Evolutionary conservation across 2,113 vertebrate genomes (phyloP).

Genomic region (Chaetodon trifascialis): DNA sequence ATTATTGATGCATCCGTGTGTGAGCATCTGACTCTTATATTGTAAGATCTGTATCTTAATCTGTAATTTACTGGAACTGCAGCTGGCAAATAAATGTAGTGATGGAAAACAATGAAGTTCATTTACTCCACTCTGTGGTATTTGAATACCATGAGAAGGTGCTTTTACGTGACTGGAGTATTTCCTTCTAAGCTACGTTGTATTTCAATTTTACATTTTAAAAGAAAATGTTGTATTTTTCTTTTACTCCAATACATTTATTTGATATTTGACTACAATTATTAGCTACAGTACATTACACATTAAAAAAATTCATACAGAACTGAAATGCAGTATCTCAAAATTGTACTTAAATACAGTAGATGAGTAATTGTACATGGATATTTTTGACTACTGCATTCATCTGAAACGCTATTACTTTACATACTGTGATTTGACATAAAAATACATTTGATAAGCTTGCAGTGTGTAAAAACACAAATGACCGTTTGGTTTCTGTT

Average conservation of each 20-base stretch:
- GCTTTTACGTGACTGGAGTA: background rate
- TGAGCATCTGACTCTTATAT: background rate
- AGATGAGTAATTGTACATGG: background rate
- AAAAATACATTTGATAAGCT: background rate
- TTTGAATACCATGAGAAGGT: background rate
- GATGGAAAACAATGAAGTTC: too few species aligned
- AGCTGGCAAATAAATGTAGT: too few species aligned
- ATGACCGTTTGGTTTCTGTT: background rate
- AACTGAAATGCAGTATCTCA: too few species aligned
- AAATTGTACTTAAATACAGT: too few species aligned
- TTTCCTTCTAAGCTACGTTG: background rate
- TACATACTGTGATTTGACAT: background rate
- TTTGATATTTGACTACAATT: background rate
- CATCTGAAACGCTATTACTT: background rate
- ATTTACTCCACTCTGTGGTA: background rate
- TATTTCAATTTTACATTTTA: background rate
- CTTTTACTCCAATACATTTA: background rate
- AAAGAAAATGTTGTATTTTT: background rate
- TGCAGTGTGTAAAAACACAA: background rate
- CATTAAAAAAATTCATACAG: background rate
- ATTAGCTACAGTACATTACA: background rate
- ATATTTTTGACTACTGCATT: background rate
- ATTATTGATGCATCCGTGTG: background rate
- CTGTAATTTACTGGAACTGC: too few species aligned
- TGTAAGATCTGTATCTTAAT: background rate